phyloP scores from a whole-genome alignment of 2,888 invertebrate species.

The Ectobius pallidus region DNA sequence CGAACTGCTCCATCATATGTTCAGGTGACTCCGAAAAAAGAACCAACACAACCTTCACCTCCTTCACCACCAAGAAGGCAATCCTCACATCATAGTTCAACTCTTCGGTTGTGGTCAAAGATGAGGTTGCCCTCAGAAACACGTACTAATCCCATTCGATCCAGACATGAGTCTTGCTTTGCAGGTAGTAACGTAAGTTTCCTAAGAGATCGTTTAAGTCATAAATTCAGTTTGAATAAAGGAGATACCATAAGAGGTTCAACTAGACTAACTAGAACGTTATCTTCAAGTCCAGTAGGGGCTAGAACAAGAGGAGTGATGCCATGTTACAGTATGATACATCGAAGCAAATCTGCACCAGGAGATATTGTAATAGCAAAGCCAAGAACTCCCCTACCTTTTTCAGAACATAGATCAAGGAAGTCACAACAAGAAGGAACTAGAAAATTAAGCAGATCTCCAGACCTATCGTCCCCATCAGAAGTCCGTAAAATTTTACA shows the following conservation, averaged over 20 bases:
- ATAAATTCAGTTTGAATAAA: conserved; percentile 58
- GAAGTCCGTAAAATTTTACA: conserved; percentile 57
- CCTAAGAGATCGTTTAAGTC: conserved; percentile 66
- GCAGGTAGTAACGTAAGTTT: conserved; percentile 63
- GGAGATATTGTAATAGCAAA: not conserved
- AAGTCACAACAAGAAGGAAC: conserved; percentile 35
- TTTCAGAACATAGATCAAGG: conserved; percentile 35
- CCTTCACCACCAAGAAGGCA: conserved; percentile 74
- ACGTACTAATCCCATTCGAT: conserved; percentile 45
- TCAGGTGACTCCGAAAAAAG: conserved; percentile 49
- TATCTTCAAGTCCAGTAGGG: conserved; percentile 46
- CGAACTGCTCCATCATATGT: conserved; percentile 61
- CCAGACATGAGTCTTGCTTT: conserved; percentile 61
- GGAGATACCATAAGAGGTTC: not conserved
- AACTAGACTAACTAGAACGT: conserved; percentile 40
- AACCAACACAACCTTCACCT: conserved; percentile 48
- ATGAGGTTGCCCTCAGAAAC: conserved; percentile 52
- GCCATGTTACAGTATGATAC: not conserved
- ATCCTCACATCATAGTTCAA: conserved; percentile 75
- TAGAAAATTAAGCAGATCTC: conserved; percentile 55
- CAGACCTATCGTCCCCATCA: conserved; percentile 63
- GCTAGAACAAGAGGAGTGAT: conserved; percentile 28
- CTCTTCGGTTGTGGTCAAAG: conserved; percentile 67
- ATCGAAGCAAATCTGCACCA: conserved; percentile 25
- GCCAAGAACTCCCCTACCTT: not conserved